A percentile compares a stretch with the other conserved stretches of the same genome.
Evolutionary conservation across 2,113 vertebrate species (phyloP).

Genomic region (Malurus alboscapulatus): DNA sequence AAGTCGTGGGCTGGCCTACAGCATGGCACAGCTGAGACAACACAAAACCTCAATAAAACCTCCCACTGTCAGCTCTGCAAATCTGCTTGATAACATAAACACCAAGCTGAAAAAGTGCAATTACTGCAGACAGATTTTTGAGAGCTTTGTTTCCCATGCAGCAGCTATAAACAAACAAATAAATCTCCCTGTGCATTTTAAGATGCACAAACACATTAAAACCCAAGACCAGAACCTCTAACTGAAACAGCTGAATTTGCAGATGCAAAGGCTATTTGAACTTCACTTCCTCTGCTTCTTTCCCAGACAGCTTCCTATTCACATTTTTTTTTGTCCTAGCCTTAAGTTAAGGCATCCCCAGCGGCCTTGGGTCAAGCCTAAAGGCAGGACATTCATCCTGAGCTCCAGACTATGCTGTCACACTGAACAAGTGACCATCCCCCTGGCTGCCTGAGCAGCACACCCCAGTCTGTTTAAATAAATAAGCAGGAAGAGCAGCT

Average conservation of each 20-base stretch:
- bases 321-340: not conserved
- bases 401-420: not conserved
- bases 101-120: not conserved
- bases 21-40: not conserved
- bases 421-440: not conserved
- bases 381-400: not conserved
- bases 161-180: slow-evolving; percentile 24
- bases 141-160: not conserved
- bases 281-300: not conserved
- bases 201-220: not conserved
- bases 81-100: slow-evolving; percentile 28
- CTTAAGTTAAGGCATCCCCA: slow-evolving; percentile 4
- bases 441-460: not conserved
- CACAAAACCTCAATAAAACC: not conserved
- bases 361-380: not conserved
- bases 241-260: slow-evolving; percentile 17
- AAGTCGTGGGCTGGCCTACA: not conserved
- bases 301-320: not conserved
- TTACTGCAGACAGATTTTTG: not conserved
- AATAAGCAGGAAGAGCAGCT: not conserved
- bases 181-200: not conserved
- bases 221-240: not conserved
- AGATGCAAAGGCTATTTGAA: not conserved
- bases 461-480: not conserved
- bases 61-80: not conserved